Percentiles rank a stretch among this genome's conserved stretches.
These are phyloP conservation scores for Mungos mungo DNA, from an alignment of 2,113 vertebrate species.

Conservation along the genomic window DNA sequence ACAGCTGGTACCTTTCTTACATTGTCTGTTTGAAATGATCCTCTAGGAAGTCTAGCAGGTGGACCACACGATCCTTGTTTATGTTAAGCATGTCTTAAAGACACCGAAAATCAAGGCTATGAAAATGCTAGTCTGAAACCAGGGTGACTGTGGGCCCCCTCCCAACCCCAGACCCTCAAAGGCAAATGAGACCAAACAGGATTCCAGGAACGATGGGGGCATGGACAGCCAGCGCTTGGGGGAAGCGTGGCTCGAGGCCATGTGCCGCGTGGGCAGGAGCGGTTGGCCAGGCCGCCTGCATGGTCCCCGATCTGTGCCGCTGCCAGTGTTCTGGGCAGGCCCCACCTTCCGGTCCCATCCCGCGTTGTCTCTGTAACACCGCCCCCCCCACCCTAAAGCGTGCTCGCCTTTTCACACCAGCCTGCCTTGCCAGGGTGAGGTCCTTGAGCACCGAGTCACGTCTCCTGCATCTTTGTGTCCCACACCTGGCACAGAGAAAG, in stretches of 20 bases:
- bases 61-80: neutral
- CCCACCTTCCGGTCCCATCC: neutral
- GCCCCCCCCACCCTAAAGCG: neutral
- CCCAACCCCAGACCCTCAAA: neutral
- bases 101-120: neutral
- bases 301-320: neutral
- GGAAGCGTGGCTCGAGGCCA: fast-evolving
- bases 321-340: neutral
- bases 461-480: neutral
- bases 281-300: neutral
- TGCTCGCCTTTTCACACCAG: neutral
- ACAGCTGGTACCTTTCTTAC: neutral
- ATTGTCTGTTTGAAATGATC: neutral
- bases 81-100: neutral
- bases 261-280: neutral
- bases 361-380: neutral
- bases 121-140: neutral
- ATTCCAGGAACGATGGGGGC: neutral
- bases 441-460: neutral
- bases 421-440: neutral
- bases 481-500: neutral
- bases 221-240: neutral
- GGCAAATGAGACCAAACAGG: neutral
- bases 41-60: neutral
- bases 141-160: neutral